Conservation (phyloP, 2,888 invertebrate genomes). For the Drosophila borealis region DNA sequence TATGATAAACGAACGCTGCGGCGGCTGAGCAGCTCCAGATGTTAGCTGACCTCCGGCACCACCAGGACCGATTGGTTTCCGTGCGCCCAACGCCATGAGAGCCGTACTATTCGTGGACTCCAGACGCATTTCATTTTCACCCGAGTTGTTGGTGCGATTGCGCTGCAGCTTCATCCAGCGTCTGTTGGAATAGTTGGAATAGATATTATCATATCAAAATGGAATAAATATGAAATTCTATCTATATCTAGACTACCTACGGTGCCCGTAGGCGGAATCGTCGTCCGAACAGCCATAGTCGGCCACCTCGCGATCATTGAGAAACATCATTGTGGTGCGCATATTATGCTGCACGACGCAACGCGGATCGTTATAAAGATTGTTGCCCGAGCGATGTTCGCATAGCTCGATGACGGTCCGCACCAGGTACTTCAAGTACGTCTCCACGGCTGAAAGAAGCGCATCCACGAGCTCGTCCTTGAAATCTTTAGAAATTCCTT, state of each 20-base stretch:
- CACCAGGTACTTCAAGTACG: slow-evolving; percentile 45
- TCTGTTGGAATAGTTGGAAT: slow-evolving; percentile 7
- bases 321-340: slow-evolving; percentile 52
- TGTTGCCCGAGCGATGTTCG: slow-evolving; percentile 50
- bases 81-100: slow-evolving; percentile 50
- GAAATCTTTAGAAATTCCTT: slow-evolving; percentile 1
- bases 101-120: slow-evolving; percentile 58
- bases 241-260: neutral
- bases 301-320: slow-evolving; percentile 47
- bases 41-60: neutral
- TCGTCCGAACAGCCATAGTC: slow-evolving; percentile 59
- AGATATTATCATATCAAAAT: neutral
- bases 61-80: slow-evolving; percentile 16
- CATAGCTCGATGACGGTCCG: slow-evolving; percentile 27
- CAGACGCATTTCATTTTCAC: slow-evolving; percentile 27
- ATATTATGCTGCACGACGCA: slow-evolving; percentile 33
- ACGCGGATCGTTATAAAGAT: slow-evolving; percentile 35
- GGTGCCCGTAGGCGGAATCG: slow-evolving; percentile 31
- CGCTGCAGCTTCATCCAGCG: slow-evolving; percentile 50
- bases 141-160: slow-evolving; percentile 14
- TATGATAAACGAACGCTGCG: slow-evolving; percentile 9
- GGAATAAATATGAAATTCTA: no score
- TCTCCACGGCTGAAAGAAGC: slow-evolving; percentile 55
- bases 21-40: neutral
- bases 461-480: slow-evolving; percentile 30